Evolutionary conservation across 2,113 vertebrate species (phyloP).

Genomic region (Mesembrinibis cayennensis): DNA sequence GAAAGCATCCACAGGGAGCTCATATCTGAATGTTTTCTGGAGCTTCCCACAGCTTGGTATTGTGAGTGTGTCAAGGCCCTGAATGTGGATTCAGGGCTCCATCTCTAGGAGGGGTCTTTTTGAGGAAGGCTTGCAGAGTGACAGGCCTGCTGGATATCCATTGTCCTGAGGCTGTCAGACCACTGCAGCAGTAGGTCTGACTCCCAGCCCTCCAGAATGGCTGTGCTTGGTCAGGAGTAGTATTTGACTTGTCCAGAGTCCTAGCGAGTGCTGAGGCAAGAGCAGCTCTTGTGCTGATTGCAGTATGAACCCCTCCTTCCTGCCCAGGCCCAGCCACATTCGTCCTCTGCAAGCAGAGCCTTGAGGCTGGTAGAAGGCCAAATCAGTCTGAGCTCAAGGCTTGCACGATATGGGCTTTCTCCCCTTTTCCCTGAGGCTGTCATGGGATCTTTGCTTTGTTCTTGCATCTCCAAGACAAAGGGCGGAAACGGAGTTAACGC

Average conservation of each 20-base stretch:
- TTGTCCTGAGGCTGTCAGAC: neutral
- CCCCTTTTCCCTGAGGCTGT: neutral
- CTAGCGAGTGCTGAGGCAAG: neutral
- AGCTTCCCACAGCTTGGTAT: neutral
- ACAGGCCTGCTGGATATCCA: neutral
- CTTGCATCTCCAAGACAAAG: neutral
- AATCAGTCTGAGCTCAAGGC: neutral
- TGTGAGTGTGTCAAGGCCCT: neutral
- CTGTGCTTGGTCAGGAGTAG: neutral
- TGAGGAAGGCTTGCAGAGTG: neutral
- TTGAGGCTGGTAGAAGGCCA: neutral
- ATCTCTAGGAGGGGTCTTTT: neutral
- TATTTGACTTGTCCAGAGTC: neutral
- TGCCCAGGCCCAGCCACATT: accelerated
- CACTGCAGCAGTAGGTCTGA: neutral
- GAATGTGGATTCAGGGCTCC: neutral
- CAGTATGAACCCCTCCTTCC: neutral
- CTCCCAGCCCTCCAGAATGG: neutral
- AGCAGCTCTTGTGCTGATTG: neutral
- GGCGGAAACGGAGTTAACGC: neutral
- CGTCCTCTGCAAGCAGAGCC: neutral
- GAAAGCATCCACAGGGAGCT: neutral
- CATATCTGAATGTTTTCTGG: neutral
- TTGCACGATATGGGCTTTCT: neutral
- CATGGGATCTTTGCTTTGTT: neutral